These are phyloP conservation scores for Drosophila ezoana DNA, from an alignment of 2,888 invertebrate genomes.

Conservation along the genomic window DNA sequence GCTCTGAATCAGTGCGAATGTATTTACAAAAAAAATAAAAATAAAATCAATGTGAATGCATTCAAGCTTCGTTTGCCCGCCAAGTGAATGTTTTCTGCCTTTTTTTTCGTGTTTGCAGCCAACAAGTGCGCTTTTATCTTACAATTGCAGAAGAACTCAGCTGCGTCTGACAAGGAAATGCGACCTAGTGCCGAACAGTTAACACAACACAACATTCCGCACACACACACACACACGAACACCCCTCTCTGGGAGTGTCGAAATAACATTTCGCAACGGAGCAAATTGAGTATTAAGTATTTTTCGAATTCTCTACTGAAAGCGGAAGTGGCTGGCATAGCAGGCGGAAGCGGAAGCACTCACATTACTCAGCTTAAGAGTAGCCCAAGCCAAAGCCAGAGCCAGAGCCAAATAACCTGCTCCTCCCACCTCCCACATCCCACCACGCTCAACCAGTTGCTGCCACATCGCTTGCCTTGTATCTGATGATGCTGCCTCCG, in stretches of 20 bases:
- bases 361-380: constrained; percentile 66
- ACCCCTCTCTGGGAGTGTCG: constrained; percentile 17
- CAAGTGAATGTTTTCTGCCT: constrained; percentile 39
- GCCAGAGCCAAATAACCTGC: constrained; percentile 6
- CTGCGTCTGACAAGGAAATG: constrained; percentile 40
- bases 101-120: constrained; percentile 12
- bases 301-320: constrained; percentile 56
- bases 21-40: constrained; percentile 1
- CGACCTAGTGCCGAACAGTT: constrained; percentile 57
- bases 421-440: not conserved
- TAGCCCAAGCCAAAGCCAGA: constrained; percentile 20
- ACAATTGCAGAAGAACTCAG: constrained; percentile 39
- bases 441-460: constrained; percentile 2
- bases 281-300: constrained; percentile 77
- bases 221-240: constrained; percentile 6
- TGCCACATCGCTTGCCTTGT: not conserved
- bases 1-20: not conserved
- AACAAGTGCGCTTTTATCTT: constrained; percentile 60
- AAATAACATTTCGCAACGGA: constrained; percentile 52
- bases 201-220: constrained; percentile 54
- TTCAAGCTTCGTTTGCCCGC: constrained; percentile 59
- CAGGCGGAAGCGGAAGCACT: constrained; percentile 75
- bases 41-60: constrained; percentile 49
- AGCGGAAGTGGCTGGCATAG: constrained; percentile 65
- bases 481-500: constrained; percentile 12